Percentiles rank a stretch among this genome's conserved stretches.
Evolutionary conservation across 2,113 vertebrate genomes (phyloP).

Genomic region (Plectropomus leopardus): DNA sequence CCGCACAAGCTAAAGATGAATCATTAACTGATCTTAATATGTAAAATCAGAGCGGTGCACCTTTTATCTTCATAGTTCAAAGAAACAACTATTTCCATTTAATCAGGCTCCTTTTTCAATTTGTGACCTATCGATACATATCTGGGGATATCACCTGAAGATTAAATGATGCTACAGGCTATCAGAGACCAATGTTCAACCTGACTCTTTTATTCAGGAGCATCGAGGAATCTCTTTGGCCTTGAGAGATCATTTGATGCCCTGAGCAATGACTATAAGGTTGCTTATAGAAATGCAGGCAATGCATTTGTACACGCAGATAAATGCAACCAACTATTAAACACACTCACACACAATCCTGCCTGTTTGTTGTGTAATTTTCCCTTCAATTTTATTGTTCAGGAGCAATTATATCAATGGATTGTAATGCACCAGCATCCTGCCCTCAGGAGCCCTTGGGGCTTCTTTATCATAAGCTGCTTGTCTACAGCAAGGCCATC

Average conservation of each 20-base stretch:
- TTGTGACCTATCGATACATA: neutral
- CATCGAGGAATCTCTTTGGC: neutral
- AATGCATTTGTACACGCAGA: neutral
- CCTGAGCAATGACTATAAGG: slow-evolving; percentile 1
- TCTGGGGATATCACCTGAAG: neutral
- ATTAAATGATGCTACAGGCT: neutral
- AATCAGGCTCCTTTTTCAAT: neutral
- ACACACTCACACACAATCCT: too few species aligned
- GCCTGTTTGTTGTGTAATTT: too few species aligned
- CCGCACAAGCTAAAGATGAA: neutral
- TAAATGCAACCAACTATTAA: neutral
- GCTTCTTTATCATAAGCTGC: slow-evolving; percentile 19
- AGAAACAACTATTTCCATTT: neutral
- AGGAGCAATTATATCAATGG: slow-evolving; percentile 3
- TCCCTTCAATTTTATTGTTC: neutral
- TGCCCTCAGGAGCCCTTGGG: neutral
- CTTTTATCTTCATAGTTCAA: neutral
- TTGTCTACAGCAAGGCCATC: neutral
- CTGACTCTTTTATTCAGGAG: slow-evolving; percentile 1
- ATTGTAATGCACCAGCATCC: neutral
- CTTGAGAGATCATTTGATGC: neutral
- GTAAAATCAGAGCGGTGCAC: neutral
- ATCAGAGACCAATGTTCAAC: neutral
- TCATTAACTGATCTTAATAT: neutral
- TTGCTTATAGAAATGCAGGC: too few species aligned